These are phyloP conservation scores for Thysanoteuthis rhombus DNA, from an alignment of 2,888 invertebrate species.

Conservation along the genomic window DNA sequence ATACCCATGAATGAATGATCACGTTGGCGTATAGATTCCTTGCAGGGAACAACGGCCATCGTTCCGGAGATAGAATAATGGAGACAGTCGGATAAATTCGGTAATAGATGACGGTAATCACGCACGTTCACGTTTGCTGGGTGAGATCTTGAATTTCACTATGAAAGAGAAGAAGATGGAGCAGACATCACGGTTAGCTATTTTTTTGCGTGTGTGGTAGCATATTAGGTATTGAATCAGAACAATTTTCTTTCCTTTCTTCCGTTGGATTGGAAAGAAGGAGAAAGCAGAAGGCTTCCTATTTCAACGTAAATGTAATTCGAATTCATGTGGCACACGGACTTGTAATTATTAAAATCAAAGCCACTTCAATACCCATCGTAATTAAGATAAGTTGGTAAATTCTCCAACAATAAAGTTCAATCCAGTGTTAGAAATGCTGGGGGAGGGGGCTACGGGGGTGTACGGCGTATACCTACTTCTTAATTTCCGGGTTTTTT, in stretches of 20 bases:
- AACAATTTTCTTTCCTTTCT: too few relatives aligned
- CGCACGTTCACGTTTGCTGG: background rate
- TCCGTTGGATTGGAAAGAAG: background rate
- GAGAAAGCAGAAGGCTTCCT: background rate
- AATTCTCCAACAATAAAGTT: background rate
- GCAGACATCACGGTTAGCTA: background rate
- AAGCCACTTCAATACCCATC: background rate
- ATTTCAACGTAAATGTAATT: background rate
- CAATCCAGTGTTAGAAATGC: too few relatives aligned
- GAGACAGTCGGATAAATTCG: background rate
- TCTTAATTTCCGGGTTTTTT: too few relatives aligned
- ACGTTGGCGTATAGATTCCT: background rate
- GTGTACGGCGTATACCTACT: too few relatives aligned
- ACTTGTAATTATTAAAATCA: background rate
- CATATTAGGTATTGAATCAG: background rate
- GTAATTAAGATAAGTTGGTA: background rate
- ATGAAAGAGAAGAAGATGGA: background rate
- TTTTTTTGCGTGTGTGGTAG: background rate
- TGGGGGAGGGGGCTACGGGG: too few relatives aligned
- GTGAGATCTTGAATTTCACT: slow-evolving; percentile 12
- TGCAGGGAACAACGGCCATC: background rate
- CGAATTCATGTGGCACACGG: background rate
- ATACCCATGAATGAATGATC: background rate
- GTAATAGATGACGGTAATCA: background rate
- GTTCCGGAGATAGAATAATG: background rate